A percentile compares a stretch with the other conserved stretches of the same genome.
Conservation (phyloP, 2,797 vertebrate species). For the Chaenodraco wilsoni region DNA sequence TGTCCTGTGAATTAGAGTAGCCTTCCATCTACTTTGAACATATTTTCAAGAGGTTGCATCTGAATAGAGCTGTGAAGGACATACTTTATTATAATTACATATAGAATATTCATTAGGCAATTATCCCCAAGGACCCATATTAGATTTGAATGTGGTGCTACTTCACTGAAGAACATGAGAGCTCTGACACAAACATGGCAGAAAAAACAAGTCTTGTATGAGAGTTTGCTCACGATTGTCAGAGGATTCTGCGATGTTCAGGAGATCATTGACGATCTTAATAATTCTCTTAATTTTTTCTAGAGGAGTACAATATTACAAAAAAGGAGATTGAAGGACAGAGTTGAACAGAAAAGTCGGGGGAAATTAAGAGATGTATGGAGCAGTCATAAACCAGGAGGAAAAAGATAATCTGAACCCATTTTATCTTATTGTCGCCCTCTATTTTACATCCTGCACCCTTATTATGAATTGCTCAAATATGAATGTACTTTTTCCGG, state of each 20-base stretch:
- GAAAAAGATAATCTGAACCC: not conserved
- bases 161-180: not conserved
- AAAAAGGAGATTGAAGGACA: not conserved
- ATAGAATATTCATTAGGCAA: not conserved
- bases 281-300: conserved; percentile 4
- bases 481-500: no score
- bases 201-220: not conserved
- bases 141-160: not conserved
- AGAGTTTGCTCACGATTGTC: conserved; percentile 5
- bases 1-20: not conserved
- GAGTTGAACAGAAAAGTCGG: not conserved
- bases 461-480: no score
- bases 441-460: not conserved
- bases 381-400: not conserved
- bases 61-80: conserved; percentile 2
- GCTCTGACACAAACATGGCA: not conserved
- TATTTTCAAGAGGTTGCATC: conserved; percentile 5
- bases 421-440: not conserved
- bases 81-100: not conserved
- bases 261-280: conserved; percentile 23
- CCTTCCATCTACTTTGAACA: conserved; percentile 4
- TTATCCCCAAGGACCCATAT: not conserved
- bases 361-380: not conserved
- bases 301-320: not conserved
- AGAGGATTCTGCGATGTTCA: not conserved